Evolutionary conservation across 2,888 invertebrate species (phyloP).

Genomic region (Mesopsocus fuscifrons): DNA sequence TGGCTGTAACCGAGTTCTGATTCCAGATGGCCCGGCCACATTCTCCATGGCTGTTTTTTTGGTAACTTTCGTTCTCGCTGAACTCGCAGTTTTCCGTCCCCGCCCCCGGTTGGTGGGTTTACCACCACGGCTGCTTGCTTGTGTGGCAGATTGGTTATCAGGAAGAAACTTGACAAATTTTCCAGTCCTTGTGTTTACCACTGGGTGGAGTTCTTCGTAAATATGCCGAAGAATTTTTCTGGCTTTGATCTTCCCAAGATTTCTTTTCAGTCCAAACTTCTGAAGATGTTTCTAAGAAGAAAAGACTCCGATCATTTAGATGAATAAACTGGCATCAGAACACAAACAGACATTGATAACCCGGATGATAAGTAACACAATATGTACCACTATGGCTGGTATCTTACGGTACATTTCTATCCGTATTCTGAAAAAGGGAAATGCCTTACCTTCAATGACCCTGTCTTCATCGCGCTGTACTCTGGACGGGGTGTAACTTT

Average conservation of each 20-base stretch:
- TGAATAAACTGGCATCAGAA: too few relatives aligned
- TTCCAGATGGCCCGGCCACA: too few relatives aligned
- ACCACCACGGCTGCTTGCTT: too few relatives aligned
- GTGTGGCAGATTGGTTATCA: too few relatives aligned
- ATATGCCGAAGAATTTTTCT: constrained; percentile 31
- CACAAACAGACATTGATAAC: too few relatives aligned
- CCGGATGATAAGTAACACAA: neutral
- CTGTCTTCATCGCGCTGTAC: constrained; percentile 31
- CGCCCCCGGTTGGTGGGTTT: too few relatives aligned
- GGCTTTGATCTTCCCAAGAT: constrained; percentile 29
- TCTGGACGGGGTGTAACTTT: constrained; percentile 31
- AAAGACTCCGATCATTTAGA: too few relatives aligned
- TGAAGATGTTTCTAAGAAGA: constrained; percentile 28
- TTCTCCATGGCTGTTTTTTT: too few relatives aligned
- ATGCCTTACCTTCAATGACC: constrained; percentile 28
- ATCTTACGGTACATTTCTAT: neutral
- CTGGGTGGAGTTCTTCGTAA: constrained; percentile 33
- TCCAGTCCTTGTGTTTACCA: constrained; percentile 14
- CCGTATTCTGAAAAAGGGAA: neutral
- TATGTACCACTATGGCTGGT: too few relatives aligned
- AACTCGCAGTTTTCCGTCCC: too few relatives aligned
- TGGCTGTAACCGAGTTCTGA: too few relatives aligned
- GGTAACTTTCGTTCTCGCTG: too few relatives aligned
- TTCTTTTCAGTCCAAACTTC: constrained; percentile 31
- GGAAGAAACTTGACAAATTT: constrained; percentile 8